Evolutionary conservation across 2,113 vertebrate genomes (phyloP), one percentile per base, ranked within the genome.

Genomic region (Epinephelus lanceolatus): DNA sequence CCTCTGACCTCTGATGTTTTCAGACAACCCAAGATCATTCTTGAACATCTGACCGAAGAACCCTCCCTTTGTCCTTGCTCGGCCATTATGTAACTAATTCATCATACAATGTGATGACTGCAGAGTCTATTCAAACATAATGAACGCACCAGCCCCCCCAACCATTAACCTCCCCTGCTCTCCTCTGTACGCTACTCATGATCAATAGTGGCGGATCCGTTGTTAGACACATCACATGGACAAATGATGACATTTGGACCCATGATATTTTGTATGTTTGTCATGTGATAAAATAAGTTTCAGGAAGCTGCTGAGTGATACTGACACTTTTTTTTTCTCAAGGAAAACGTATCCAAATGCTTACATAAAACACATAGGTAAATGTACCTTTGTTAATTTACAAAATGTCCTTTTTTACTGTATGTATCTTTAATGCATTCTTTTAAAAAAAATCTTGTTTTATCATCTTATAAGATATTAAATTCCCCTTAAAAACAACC

Each of bases 401-500:
- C 5, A 37, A 49, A 71, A 47, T 30, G 4, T 45, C 8, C 4
- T 23, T 1, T 25, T 27, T 3, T 45, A 60, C 11, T n/a, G 2
- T 19, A 23, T 21, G 5, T 4, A 8, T 70, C 10, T 49, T 45
- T 18, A 15, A 40, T 2, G 12, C 19, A 47, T 51, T 8, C 53
- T 21, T 45, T 45, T 11, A 42, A 45, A 45, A 42, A 30, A 30
- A 30, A 30, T 30, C 33, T 27, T 19, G 2, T 42, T 56, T 73
- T 21, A 30, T 33, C 3, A 40, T 30, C 3, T 66, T 10, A 5
- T 52, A 27, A 62, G 85, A 82, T 71, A 55, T 49, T 8, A 73
- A 81, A 66, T 40, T 74, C 23, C 80, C 49, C 52, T 83, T 70
- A 40, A 56, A 86, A 89, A 78, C 37, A 75, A 40, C 14, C 15